Evolutionary conservation across 1,140 invertebrate species (phyloP), one percentile per base, ranked within the genome.

Genomic region (Mesaphorura yosii): DNA sequence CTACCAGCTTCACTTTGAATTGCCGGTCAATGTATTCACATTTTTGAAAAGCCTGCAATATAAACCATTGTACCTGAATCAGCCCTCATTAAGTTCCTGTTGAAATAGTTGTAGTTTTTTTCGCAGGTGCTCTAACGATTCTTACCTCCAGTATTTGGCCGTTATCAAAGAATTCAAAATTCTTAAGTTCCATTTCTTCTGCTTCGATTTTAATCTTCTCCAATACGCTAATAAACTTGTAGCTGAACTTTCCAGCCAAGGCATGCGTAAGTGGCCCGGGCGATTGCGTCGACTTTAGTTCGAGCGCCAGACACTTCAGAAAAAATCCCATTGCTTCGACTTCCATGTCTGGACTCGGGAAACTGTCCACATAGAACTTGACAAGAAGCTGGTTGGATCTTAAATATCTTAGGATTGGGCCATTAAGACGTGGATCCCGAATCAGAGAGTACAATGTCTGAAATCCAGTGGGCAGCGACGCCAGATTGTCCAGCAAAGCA

Each of bases 241-340:
- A 19, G 14, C 23, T 51, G 26, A 31, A 25, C 19, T 44, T 17
- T 15, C 28, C 49, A 17, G 57, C n/a, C 14, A 59, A 28, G 17
- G 37, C 49, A 1, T 52, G 41, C 3, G 41, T 51, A 5, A 57
- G 31, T 1, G 51, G 40, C 7, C 26, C 28, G 15, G 40, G 7
- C 20, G 27, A 23, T 14, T 40, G 26, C 0, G 55, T 38, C 4
- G 26, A 25, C 14, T 54, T 58, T 22, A 62, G 27, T 25, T 62
- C 60, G 15, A 62, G 25, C 4, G 60, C 55, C 20, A 62, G 25
- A 40, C 57, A 58, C 31, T 58, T 58, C 1, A 62, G 22, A 45
- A 62, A 62, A 15, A 53, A 46, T 1, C 53, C 57, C 14, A 58
- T 40, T n/a, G 22, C 41, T 46, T 56, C 34, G 22, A 39, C 3